Conservation (phyloP, 2,797 vertebrate genomes). For the Odontamblyopus rebecca region DNA sequence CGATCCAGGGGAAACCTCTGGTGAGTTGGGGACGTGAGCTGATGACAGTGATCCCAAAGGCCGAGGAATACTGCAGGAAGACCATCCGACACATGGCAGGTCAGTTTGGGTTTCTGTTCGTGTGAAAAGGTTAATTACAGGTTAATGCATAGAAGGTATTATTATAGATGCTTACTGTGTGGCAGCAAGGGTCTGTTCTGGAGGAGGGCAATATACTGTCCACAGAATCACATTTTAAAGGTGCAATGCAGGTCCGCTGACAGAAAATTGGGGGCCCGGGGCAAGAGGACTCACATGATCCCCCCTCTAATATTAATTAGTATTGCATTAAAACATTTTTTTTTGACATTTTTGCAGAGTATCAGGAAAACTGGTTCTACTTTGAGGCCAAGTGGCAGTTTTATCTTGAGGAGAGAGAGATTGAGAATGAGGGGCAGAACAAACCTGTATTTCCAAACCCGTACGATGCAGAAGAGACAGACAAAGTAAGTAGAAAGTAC, state of each 20-base stretch:
- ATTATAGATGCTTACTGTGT: background rate
- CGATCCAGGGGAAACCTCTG: constrained; percentile 88
- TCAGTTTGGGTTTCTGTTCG: constrained; percentile 47
- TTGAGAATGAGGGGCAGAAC: constrained; percentile 83
- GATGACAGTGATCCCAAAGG: constrained; percentile 85
- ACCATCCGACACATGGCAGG: constrained; percentile 96
- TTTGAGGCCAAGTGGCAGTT: constrained; percentile 99
- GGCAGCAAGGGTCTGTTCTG: background rate
- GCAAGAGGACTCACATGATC: too few relatives aligned
- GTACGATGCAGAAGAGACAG: constrained; percentile 87
- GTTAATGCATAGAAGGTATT: background rate
- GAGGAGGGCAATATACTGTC: too few relatives aligned
- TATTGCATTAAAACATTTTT: too few relatives aligned
- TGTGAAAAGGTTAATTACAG: background rate
- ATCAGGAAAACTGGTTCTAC: constrained; percentile 98
- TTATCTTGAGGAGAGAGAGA: constrained; percentile 92
- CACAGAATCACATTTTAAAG: background rate
- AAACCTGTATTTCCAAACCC: constrained; percentile 82
- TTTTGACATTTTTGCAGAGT: constrained; percentile 76
- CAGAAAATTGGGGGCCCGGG: too few relatives aligned
- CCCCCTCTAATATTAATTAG: too few relatives aligned
- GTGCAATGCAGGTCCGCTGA: too few relatives aligned
- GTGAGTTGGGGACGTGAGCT: constrained; percentile 92
- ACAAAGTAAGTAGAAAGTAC: constrained; percentile 81
- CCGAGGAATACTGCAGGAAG: constrained; percentile 93